Evolutionary conservation across 2,113 vertebrate genomes (phyloP).

Genomic region (Mustela nigripes): DNA sequence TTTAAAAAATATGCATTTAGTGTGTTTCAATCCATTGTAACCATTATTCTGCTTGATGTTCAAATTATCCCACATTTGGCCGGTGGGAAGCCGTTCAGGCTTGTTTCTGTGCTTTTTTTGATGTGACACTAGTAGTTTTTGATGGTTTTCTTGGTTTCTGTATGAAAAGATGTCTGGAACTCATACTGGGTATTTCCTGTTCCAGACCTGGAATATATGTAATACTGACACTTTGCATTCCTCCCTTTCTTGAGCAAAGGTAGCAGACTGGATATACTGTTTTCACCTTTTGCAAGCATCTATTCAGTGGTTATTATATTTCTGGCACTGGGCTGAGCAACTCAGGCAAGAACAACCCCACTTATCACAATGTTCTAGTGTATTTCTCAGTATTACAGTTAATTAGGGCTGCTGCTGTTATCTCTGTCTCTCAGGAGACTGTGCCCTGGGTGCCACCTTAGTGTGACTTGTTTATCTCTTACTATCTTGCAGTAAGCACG

Average conservation of each 20-base stretch:
- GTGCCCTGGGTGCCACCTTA: not conserved
- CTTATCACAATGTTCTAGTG: conserved; percentile 62
- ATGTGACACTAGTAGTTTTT: not conserved
- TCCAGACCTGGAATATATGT: not conserved
- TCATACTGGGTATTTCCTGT: not conserved
- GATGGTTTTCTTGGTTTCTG: conserved; percentile 9
- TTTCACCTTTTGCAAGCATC: conserved; percentile 8
- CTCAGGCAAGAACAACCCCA: conserved; percentile 42
- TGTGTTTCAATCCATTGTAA: not conserved
- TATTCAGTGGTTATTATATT: conserved; percentile 19
- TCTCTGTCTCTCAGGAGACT: conserved; percentile 65
- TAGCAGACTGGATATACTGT: not conserved
- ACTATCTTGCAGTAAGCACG: conserved; percentile 55
- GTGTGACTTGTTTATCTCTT: conserved; percentile 60
- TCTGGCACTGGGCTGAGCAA: conserved; percentile 28
- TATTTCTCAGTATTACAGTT: conserved; percentile 41
- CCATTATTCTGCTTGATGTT: conserved; percentile 35
- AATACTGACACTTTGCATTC: not conserved
- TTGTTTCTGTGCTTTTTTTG: not conserved
- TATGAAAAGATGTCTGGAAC: not conserved
- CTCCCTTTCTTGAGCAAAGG: conserved; percentile 6
- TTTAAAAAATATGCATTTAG: not conserved
- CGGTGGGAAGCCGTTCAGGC: not conserved
- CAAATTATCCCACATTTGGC: not conserved
- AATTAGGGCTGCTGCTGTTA: conserved; percentile 66